These are phyloP conservation scores for Drosophila tristis DNA, from an alignment of 1,140 invertebrate species.

Conservation along the genomic window DNA sequence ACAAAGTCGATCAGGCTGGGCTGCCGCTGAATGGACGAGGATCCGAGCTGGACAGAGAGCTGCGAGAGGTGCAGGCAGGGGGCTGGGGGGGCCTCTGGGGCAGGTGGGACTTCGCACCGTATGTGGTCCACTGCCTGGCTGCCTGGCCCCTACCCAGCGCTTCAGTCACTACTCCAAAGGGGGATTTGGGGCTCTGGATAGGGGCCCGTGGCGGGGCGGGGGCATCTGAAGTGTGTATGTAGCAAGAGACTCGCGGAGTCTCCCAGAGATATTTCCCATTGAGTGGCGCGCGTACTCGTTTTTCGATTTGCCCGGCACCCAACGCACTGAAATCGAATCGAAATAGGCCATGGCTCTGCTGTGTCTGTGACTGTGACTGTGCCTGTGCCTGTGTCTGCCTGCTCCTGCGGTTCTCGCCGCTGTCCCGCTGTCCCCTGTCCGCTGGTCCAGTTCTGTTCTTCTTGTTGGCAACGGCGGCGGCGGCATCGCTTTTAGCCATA, in stretches of 20 bases:
- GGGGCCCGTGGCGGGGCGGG: too few relatives aligned
- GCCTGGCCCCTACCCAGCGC: too few relatives aligned
- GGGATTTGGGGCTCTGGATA: too few relatives aligned
- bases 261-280: slow-evolving; percentile 16
- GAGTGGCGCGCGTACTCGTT: slow-evolving; percentile 6
- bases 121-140: slow-evolving; percentile 38
- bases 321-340: slow-evolving; percentile 24
- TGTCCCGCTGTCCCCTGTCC: slow-evolving; percentile 7
- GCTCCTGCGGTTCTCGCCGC: slow-evolving; percentile 26
- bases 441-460: slow-evolving; percentile 27
- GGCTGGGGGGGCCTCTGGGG: slow-evolving; percentile 9
- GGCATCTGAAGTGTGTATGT: too few relatives aligned
- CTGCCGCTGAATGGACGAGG: not conserved
- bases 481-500: slow-evolving; percentile 35
- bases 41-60: too few relatives aligned
- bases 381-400: too few relatives aligned
- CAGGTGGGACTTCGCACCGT: slow-evolving; percentile 49
- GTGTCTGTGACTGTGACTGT: too few relatives aligned
- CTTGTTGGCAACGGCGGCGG: slow-evolving; percentile 34
- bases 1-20: slow-evolving; percentile 33
- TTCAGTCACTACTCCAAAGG: too few relatives aligned
- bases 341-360: slow-evolving; percentile 50
- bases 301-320: slow-evolving; percentile 31
- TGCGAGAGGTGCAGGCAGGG: too few relatives aligned
- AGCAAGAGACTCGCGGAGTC: not conserved